phyloP scores from a whole-genome alignment of 2,888 invertebrate species.

The Phortica magna region DNA sequence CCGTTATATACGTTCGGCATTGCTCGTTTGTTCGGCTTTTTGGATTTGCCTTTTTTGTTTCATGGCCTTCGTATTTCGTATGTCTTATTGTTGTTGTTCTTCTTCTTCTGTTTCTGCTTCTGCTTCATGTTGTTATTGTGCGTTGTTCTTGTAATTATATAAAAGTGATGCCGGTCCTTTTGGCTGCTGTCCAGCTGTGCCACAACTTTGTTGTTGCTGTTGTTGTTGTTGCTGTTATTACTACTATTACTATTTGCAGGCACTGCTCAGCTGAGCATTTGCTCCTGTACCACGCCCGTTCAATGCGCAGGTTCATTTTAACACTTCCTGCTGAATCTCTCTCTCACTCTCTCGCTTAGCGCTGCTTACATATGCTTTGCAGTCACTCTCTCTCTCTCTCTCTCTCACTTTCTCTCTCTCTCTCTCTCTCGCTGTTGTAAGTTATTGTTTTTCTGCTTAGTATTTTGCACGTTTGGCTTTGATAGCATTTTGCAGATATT shows the following conservation, averaged over 20 bases:
- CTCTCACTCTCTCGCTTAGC: neutral
- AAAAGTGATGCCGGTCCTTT: slow-evolving; percentile 17
- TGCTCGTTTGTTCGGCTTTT: neutral
- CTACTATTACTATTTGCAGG: neutral
- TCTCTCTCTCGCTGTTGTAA: neutral
- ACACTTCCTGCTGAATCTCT: slow-evolving; percentile 52
- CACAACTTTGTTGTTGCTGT: slow-evolving; percentile 10
- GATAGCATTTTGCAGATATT: slow-evolving; percentile 5
- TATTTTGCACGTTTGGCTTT: neutral
- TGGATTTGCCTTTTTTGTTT: neutral
- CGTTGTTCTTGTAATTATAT: neutral
- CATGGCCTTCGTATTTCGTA: neutral
- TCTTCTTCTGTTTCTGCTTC: too few species aligned
- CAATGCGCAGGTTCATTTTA: slow-evolving; percentile 60
- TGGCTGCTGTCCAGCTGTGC: slow-evolving; percentile 25
- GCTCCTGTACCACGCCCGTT: slow-evolving; percentile 67
- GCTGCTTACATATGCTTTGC: neutral
- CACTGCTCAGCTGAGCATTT: slow-evolving; percentile 27
- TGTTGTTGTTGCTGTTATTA: neutral
- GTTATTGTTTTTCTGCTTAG: neutral
- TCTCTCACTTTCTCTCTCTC: neutral
- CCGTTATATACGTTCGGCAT: slow-evolving; percentile 39
- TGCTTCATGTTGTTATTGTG: neutral
- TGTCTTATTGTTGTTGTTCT: neutral
- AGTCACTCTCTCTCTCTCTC: neutral